phyloP scores from a whole-genome alignment of 1,140 invertebrate species.

The Euura lappo region DNA sequence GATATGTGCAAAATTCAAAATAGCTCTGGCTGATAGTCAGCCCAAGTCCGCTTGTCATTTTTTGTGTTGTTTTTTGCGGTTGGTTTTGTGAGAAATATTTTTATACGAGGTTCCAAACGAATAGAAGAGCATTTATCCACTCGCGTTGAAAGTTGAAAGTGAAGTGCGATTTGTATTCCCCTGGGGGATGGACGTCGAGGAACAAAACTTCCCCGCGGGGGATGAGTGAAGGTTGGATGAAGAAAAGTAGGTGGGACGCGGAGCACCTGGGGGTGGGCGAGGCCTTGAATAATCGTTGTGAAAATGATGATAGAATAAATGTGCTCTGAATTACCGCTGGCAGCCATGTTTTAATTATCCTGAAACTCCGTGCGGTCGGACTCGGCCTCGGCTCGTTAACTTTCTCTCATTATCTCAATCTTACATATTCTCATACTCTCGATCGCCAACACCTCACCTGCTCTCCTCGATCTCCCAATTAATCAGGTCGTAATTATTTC shows the following conservation, averaged over 20 bases:
- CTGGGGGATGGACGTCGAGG: neutral
- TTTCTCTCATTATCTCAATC: constrained; percentile 22
- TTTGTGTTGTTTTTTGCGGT: too few relatives aligned
- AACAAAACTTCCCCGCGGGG: neutral
- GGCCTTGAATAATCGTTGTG: constrained; percentile 10
- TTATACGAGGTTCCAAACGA: too few relatives aligned
- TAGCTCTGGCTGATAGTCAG: too few relatives aligned
- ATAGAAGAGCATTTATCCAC: too few relatives aligned
- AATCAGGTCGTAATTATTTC: neutral
- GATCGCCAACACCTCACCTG: neutral
- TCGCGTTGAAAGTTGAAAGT: neutral
- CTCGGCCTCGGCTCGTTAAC: constrained; percentile 24
- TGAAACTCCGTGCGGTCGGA: neutral
- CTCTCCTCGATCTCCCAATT: neutral
- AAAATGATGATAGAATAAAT: constrained; percentile 3
- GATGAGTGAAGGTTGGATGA: neutral
- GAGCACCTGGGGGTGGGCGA: neutral
- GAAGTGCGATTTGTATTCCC: constrained; percentile 3
- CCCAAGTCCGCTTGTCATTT: too few relatives aligned
- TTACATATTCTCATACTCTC: neutral
- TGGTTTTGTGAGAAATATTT: too few relatives aligned
- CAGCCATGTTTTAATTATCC: constrained; percentile 22
- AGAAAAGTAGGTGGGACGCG: neutral
- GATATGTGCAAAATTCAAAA: too few relatives aligned
- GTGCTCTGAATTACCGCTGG: neutral